phyloP scores from a whole-genome alignment of 2,113 vertebrate genomes.

The Phaetusa simplex region DNA sequence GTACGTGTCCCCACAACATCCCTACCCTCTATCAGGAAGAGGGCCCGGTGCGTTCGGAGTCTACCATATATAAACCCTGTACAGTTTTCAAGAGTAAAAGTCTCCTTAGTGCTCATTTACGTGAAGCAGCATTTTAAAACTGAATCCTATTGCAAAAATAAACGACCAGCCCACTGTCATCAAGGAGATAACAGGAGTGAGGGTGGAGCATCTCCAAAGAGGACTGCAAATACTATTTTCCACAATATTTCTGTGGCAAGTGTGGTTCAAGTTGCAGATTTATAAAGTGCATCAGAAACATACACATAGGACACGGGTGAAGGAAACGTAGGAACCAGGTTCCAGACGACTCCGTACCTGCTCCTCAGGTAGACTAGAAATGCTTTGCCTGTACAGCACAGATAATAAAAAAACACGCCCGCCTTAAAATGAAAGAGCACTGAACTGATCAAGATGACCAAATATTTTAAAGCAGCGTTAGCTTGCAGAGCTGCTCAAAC shows the following conservation, averaged over 20 bases:
- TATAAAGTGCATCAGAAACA: neutral
- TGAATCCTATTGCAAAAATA: neutral
- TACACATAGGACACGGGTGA: neutral
- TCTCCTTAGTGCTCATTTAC: neutral
- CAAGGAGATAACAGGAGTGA: neutral
- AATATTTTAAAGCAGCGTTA: neutral
- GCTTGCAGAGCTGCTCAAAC: neutral
- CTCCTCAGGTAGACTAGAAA: neutral
- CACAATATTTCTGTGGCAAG: neutral
- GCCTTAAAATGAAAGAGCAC: neutral
- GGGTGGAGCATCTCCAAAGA: neutral
- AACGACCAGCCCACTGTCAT: neutral
- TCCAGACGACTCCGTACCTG: neutral
- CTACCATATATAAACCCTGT: neutral
- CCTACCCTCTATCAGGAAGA: neutral
- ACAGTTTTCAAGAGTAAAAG: neutral
- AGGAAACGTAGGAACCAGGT: neutral
- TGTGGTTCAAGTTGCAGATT: neutral
- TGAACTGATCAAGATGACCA: neutral
- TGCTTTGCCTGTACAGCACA: neutral
- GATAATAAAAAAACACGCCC: neutral
- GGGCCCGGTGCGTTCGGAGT: neutral
- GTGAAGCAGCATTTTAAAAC: neutral
- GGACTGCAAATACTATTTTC: neutral
- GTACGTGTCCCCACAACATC: accelerated